These are phyloP conservation scores for Phorcus lineatus DNA, from an alignment of 2,888 invertebrate species.

Conservation along the genomic window DNA sequence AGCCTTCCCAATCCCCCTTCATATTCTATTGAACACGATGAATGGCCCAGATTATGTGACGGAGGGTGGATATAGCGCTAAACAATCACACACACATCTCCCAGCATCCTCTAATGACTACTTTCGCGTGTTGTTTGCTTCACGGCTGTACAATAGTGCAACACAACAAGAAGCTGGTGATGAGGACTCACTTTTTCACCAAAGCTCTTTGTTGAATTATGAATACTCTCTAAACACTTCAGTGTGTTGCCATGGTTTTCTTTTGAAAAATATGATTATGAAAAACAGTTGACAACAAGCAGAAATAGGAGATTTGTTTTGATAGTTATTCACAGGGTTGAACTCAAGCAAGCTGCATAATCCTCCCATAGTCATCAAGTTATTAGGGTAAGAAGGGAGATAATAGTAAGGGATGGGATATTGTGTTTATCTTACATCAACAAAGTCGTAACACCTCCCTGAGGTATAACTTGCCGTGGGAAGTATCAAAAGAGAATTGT, in stretches of 20 bases:
- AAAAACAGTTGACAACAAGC: slow-evolving; percentile 10
- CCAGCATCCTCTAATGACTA: slow-evolving; percentile 12
- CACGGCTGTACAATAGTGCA: background rate
- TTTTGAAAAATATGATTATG: background rate
- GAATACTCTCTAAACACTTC: slow-evolving; percentile 11
- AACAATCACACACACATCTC: slow-evolving; percentile 1
- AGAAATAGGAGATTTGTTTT: slow-evolving; percentile 17
- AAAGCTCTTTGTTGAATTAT: slow-evolving; percentile 5
- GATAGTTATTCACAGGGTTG: background rate
- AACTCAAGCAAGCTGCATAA: background rate
- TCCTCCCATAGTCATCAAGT: slow-evolving; percentile 2
- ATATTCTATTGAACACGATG: background rate
- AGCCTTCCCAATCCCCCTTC: background rate
- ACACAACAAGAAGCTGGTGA: background rate
- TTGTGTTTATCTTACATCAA: slow-evolving; percentile 5
- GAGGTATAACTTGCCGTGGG: slow-evolving; percentile 2
- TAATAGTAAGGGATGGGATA: slow-evolving; percentile 3
- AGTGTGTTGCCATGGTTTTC: slow-evolving; percentile 12
- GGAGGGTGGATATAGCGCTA: slow-evolving; percentile 1
- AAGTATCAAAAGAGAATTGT: background rate
- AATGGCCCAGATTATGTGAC: background rate
- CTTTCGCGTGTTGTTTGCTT: slow-evolving; percentile 13
- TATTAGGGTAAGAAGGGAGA: background rate
- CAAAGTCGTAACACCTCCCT: background rate
- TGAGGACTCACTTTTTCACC: background rate